Base-by-base conservation (phyloP, 2,797 vertebrate species). In the Hydrocynus forskahlii region DNA sequence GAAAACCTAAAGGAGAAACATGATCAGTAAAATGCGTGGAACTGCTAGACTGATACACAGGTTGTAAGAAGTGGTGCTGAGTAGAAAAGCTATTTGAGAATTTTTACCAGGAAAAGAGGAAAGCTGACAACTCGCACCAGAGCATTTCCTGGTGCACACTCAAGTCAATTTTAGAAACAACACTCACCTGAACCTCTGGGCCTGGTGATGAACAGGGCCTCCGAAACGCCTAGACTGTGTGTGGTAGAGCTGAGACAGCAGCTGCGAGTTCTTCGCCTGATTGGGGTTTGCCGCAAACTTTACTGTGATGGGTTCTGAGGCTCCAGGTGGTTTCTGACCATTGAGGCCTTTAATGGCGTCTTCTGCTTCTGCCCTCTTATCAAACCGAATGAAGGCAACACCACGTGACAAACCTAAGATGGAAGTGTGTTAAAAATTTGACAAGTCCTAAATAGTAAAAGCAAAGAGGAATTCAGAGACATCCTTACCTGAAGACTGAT, bases 271-370 rank as follows among this genome's bases (percentile, higher is more conserved):
- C 91, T 97, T 95, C 87, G 95, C 94, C 94, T 99, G 97, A 86
- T 99, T 99, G 75, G 97, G 98, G 83, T 98, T 99, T 89, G 97
- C 97, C 16, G 97, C 97, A 76, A 98, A 99, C 94, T 99, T 99
- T 79, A 99, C 98, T 2, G 97, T 99, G 92, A 99, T 98, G 76
- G 97, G 96, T 90, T 99, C 97, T 2, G 97, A 92, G 87, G 94
- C 94, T 84, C 97, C 97, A 0, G 96, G 95, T 25, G 97, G 97
- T 54, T 97, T 96, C 91, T 97, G 96, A 62, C 97, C 98, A 71
- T 99, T 98, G 88, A 98, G 95, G 90, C 95, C 96, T 88, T 97
- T 97, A 88, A 99, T 97, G 75, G 98, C 97, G 38, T 98, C 97
- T 88, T 99, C 98, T 0, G 98, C 98, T 93, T 99, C 97, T 0